Conservation (phyloP, 2,797 vertebrate species). For the Hippocampus kuda region DNA sequence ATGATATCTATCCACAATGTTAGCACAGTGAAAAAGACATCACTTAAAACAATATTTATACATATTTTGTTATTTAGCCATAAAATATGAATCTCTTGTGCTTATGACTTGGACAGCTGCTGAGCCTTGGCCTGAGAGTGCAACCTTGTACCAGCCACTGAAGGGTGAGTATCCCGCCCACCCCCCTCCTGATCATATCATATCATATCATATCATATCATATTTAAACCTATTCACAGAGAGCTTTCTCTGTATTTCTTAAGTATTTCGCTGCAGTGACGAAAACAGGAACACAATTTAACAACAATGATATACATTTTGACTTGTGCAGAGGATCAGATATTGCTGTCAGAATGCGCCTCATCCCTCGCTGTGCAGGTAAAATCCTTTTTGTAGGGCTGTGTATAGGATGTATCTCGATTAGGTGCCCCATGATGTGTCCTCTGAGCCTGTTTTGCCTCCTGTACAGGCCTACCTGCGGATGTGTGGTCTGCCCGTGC, state of each 20-base stretch:
- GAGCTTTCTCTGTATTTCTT: background rate
- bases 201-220: background rate
- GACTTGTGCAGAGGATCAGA: constrained; percentile 81
- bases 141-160: constrained; percentile 85
- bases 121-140: constrained; percentile 92
- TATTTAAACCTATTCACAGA: background rate
- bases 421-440: background rate
- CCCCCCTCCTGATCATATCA: too few species aligned
- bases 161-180: constrained; percentile 64
- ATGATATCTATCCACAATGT: background rate
- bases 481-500: constrained; percentile 88
- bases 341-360: constrained; percentile 93
- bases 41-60: background rate
- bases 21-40: background rate
- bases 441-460: background rate
- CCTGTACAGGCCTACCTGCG: constrained; percentile 79
- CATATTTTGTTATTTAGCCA: background rate
- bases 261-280: background rate
- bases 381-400: constrained; percentile 33
- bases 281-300: background rate
- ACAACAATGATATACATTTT: background rate
- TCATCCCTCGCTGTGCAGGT: constrained; percentile 96
- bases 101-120: constrained; percentile 52
- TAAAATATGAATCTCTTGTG: background rate
- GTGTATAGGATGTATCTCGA: background rate